Percentiles rank a stretch among this genome's conserved stretches.
These are phyloP conservation scores for Ophiothrix spiculata DNA, from an alignment of 35 echinoderm and acorn worm species.

Conservation along the genomic window DNA sequence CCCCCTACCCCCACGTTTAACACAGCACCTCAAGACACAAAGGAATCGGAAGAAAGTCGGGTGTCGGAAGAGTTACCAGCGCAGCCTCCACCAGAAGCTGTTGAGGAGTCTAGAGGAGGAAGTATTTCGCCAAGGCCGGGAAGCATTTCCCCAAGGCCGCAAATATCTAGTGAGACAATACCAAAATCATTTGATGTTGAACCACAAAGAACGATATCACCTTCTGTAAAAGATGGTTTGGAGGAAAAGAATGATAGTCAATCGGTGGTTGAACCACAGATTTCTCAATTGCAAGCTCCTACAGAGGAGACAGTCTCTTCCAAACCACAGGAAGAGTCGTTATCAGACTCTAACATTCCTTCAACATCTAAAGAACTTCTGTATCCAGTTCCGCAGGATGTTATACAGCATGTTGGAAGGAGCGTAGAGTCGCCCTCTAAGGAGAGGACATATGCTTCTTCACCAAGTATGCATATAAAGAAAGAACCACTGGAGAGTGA, in stretches of 20 bases:
- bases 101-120: too few species aligned
- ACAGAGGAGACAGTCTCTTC: neutral
- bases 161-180: too few species aligned
- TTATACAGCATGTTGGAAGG: neutral
- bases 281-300: neutral
- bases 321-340: neutral
- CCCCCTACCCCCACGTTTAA: neutral
- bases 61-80: neutral
- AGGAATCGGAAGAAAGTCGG: neutral
- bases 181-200: neutral
- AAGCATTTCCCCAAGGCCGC: too few species aligned
- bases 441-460: neutral
- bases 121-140: too few species aligned
- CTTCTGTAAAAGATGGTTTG: neutral
- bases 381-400: neutral
- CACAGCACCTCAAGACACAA: neutral
- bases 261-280: too few species aligned
- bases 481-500: slow-evolving; percentile 21
- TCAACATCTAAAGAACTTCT: neutral
- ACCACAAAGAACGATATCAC: neutral
- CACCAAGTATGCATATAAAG: slow-evolving; percentile 1
- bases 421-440: neutral
- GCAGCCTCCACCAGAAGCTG: neutral
- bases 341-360: neutral
- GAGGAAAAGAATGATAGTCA: neutral